phyloP scores from a whole-genome alignment of 2,797 vertebrate genomes.

The Enteromius viviparus region DNA sequence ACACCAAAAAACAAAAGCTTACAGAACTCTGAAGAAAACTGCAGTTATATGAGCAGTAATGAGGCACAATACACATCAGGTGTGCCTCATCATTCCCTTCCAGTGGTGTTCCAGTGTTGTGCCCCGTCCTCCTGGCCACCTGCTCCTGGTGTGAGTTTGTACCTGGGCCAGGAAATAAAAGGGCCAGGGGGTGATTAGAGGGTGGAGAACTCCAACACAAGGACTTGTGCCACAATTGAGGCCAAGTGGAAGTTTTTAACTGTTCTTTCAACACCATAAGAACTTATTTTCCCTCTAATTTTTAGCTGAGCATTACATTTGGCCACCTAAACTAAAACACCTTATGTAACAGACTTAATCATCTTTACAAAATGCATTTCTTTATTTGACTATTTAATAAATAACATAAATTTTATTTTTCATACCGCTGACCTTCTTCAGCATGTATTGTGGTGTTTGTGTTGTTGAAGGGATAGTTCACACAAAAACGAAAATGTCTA shows the following conservation, averaged over 20 bases:
- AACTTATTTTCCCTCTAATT: not conserved
- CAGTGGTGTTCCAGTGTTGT: not conserved
- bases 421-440: not conserved
- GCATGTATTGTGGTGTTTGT: not conserved
- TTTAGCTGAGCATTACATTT: not conserved
- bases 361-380: not conserved
- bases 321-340: not conserved
- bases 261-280: not conserved
- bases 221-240: not conserved
- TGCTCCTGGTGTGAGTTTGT: conserved; percentile 30
- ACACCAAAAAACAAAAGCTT: not conserved
- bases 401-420: not conserved
- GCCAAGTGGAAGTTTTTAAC: not conserved
- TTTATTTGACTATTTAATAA: not conserved
- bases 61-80: conserved; percentile 17
- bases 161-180: not conserved
- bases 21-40: not conserved
- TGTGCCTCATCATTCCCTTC: conserved; percentile 6
- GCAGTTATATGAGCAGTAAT: not conserved
- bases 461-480: not conserved
- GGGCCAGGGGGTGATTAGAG: not conserved
- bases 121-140: conserved; percentile 3
- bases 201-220: not conserved
- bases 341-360: not conserved
- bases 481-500: not conserved